These are phyloP conservation scores for Lanius collurio DNA, from an alignment of 2,113 vertebrate species.

Conservation along the genomic window DNA sequence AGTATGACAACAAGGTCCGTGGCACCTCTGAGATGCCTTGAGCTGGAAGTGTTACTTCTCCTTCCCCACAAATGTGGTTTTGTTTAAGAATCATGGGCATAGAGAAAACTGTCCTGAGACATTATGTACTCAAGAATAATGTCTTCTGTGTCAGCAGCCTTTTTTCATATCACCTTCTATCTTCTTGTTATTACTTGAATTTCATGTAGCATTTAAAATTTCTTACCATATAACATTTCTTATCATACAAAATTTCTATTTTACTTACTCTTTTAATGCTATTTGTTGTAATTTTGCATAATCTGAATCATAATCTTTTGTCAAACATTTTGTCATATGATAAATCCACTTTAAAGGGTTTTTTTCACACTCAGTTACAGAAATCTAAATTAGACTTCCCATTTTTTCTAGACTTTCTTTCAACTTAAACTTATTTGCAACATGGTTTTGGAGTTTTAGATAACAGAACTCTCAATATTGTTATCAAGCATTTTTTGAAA, in stretches of 20 bases:
- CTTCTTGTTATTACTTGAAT: not conserved
- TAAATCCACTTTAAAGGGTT: not conserved
- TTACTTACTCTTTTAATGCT: rapidly evolving
- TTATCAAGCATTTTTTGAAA: not conserved
- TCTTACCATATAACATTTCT: not conserved
- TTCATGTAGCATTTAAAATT: not conserved
- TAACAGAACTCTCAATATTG: not conserved
- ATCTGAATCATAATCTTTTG: not conserved
- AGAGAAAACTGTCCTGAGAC: not conserved
- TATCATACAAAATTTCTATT: not conserved
- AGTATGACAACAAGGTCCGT: not conserved
- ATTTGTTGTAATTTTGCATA: not conserved
- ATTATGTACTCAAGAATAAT: not conserved
- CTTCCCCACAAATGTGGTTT: not conserved
- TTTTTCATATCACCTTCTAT: not conserved
- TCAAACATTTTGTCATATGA: not conserved
- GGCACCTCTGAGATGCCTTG: not conserved
- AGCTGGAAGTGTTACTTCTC: not conserved
- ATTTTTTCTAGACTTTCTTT: not conserved
- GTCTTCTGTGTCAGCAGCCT: not conserved
- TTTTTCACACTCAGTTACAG: not conserved
- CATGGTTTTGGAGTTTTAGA: not conserved
- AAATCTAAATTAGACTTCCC: not conserved
- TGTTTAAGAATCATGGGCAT: not conserved
- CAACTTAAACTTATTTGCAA: not conserved